Evolutionary conservation across 1,140 invertebrate species (phyloP), one percentile per base, ranked within the genome.

Genomic region (Microplitis demolitor): DNA sequence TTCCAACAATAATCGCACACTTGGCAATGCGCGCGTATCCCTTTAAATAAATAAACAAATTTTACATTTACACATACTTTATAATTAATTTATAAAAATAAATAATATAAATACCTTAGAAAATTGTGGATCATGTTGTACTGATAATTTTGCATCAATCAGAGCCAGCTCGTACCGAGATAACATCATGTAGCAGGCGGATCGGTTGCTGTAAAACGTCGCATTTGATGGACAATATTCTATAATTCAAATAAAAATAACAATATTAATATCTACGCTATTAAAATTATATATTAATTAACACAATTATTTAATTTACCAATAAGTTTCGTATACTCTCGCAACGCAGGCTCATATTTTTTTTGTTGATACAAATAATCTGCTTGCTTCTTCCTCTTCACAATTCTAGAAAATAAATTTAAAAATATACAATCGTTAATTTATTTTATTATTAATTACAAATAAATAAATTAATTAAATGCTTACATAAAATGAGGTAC

Each of bases 301-400:
- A 33, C 8, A 34, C 4, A 35, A 67, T 34, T 67, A 33, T 24
- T 11, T 33, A 35, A 67, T 34, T 67, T 67, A 67, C 66, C 50
- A 67, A 67, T 67, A 51, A 67, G 66, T 56, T 35, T 56, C 0
- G 66, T 54, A 34, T 67, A 67, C 51, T 54, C 11, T 67, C 6
- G 1, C 24, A 67, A 51, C 1, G 66, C 66, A 45, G 16, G 33
- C 34, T 67, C 53, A 33, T 53, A 67, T 34, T 56, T 67, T 35
- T 31, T 33, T 13, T 56, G 50, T 51, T 67, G 51, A 35, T 67
- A 67, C 24, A 67, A 51, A n/a, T 4, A 16, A 54, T 67, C 53
- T 4, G 66, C 66, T 33, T 56, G 16, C 13, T 67, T 51, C 51
- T 67, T 67, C 31, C n/a, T 54, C 45, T 50, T 33, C 51, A 24